Percentiles rank a stretch among this genome's conserved stretches.
Conservation (phyloP, 1,140 invertebrate species). For the Drosophila ogumai region DNA sequence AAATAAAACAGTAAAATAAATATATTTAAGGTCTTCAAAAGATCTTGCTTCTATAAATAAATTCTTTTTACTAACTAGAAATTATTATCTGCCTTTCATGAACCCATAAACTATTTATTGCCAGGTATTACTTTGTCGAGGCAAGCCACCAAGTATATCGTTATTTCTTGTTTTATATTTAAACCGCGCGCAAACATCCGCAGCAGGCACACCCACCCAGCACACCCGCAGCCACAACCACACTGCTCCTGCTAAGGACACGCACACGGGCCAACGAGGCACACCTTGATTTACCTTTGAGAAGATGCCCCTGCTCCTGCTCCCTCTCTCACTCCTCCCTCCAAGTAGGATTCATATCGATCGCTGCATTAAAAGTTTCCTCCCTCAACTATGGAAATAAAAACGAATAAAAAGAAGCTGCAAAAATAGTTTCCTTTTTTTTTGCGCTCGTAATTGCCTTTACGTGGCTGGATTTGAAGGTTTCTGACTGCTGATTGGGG, state of each 20-base stretch:
- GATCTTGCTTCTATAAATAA: neutral
- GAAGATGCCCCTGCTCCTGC: slow-evolving; percentile 25
- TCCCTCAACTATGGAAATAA: slow-evolving; percentile 20
- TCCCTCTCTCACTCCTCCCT: slow-evolving; percentile 2
- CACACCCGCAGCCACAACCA: slow-evolving; percentile 22
- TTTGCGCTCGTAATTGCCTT: slow-evolving; percentile 61
- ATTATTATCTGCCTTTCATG: neutral
- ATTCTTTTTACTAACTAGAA: neutral
- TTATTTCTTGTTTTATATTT: slow-evolving; percentile 45
- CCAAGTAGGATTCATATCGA: slow-evolving; percentile 55
- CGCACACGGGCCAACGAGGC: slow-evolving; percentile 44
- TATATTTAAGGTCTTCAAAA: too few species aligned
- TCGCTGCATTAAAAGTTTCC: slow-evolving; percentile 58
- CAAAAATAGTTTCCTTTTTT: slow-evolving; percentile 39
- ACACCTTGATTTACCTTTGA: slow-evolving; percentile 72
- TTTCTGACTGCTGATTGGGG: slow-evolving; percentile 49
- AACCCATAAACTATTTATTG: neutral
- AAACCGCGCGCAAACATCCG: slow-evolving; percentile 48
- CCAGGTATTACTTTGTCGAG: neutral
- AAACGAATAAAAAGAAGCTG: slow-evolving; percentile 23
- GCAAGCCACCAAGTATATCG: neutral
- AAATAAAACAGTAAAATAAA: neutral
- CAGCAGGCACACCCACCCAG: slow-evolving; percentile 36
- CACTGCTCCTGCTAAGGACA: slow-evolving; percentile 11
- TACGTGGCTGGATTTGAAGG: slow-evolving; percentile 58